These are phyloP conservation scores for Drosophila prostipennis DNA, from an alignment of 2,888 invertebrate species.

Conservation along the genomic window DNA sequence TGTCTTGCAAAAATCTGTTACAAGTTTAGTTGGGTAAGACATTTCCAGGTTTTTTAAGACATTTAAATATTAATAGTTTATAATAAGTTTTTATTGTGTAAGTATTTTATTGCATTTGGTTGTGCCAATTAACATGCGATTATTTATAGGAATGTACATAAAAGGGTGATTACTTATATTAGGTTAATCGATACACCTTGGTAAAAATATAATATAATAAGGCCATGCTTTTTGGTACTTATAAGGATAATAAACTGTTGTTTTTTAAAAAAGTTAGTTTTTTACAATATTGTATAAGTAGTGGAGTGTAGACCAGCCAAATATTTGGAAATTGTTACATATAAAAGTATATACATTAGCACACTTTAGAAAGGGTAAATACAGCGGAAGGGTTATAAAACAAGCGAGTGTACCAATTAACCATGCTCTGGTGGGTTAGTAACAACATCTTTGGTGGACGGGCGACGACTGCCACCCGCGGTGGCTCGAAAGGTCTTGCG, in stretches of 20 bases:
- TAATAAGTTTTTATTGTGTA: background rate
- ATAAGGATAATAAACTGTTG: background rate
- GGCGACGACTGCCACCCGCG: constrained; percentile 78
- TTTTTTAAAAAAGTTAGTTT: background rate
- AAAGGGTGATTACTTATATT: constrained; percentile 2
- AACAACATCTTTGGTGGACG: constrained; percentile 60
- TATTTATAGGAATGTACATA: constrained; percentile 23
- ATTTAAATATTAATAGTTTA: constrained; percentile 1
- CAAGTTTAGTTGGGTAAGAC: background rate
- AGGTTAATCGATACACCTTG: constrained; percentile 7
- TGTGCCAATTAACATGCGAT: constrained; percentile 28
- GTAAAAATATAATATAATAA: constrained; percentile 1
- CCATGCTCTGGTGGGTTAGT: constrained; percentile 60
- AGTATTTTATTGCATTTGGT: constrained; percentile 20
- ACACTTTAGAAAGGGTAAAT: constrained; percentile 16
- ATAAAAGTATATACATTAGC: constrained; percentile 15
- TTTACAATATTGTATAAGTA: background rate
- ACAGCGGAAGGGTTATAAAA: constrained; percentile 6
- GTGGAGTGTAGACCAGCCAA: background rate
- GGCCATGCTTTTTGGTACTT: constrained; percentile 14
- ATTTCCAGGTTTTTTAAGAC: background rate
- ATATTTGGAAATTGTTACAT: background rate
- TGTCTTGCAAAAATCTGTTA: background rate
- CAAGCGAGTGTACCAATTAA: constrained; percentile 22
- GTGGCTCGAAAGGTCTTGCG: constrained; percentile 84